Conservation (phyloP, 2,888 invertebrate genomes). For the Ormia ochracea region DNA sequence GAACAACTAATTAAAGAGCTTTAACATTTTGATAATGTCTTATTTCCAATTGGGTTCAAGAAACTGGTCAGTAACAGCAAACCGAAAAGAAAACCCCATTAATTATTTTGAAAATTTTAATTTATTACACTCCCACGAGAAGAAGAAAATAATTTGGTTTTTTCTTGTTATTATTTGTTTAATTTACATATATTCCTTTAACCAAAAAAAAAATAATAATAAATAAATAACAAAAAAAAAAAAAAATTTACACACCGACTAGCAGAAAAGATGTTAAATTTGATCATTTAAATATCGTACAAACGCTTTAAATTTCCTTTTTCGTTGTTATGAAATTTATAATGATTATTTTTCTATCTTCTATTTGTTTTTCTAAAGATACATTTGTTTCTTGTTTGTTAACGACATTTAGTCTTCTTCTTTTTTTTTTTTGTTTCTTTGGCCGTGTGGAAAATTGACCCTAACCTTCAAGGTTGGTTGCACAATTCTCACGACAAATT, state of each 20-base stretch:
- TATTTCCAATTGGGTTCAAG: background rate
- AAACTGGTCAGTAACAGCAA: background rate
- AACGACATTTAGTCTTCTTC: too few relatives aligned
- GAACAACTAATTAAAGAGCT: background rate
- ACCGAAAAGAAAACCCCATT: slow-evolving; percentile 17
- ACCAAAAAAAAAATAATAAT: too few relatives aligned
- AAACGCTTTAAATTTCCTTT: slow-evolving; percentile 17
- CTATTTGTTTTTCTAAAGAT: background rate
- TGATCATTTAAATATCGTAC: background rate
- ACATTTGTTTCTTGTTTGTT: background rate
- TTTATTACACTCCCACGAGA: background rate
- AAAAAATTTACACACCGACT: slow-evolving; percentile 11
- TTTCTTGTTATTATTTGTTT: background rate
- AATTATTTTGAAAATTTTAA: background rate
- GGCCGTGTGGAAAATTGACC: slow-evolving; percentile 56
- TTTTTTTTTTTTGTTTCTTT: slow-evolving; percentile 14
- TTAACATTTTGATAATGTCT: background rate
- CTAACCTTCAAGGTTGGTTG: slow-evolving; percentile 63
- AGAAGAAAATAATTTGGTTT: slow-evolving; percentile 33
- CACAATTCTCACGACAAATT: slow-evolving; percentile 62
- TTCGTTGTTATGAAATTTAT: slow-evolving; percentile 5
- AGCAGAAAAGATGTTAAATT: slow-evolving; percentile 29
- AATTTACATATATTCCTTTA: background rate
- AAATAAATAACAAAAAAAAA: too few relatives aligned
- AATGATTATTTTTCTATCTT: background rate